Percentiles rank a stretch among this genome's conserved stretches.
Evolutionary conservation across 2,113 vertebrate genomes (phyloP).

Genomic region (Psilopsiagon aymara): DNA sequence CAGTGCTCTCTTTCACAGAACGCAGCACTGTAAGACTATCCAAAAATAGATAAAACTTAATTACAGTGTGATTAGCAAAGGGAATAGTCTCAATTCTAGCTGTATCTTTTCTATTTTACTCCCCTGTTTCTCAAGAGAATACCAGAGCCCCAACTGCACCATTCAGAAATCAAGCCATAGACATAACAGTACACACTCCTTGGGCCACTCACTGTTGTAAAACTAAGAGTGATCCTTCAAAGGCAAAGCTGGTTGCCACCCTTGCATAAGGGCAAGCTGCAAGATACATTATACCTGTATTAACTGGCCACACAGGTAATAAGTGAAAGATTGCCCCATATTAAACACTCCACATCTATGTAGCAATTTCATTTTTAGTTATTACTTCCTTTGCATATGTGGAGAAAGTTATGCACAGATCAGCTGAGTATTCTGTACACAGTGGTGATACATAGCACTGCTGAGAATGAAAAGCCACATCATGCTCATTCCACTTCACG

Average conservation of each 20-base stretch:
- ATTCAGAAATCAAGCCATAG: background rate
- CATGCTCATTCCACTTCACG: background rate
- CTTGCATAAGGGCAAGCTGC: background rate
- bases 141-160: background rate
- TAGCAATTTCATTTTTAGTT: background rate
- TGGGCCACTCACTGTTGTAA: background rate
- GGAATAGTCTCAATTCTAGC: background rate
- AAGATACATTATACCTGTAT: background rate
- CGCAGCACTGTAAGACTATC: background rate
- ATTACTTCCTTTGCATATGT: background rate
- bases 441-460: background rate
- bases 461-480: background rate
- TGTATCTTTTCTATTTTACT: background rate
- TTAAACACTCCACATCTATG: background rate
- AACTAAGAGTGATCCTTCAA: background rate
- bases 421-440: background rate
- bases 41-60: background rate
- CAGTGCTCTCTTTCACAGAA: background rate
- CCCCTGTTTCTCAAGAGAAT: background rate
- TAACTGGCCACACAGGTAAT: background rate
- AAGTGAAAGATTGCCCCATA: background rate
- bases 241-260: background rate
- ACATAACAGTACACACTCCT: background rate
- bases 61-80: background rate
- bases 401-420: background rate